phyloP scores from a whole-genome alignment of 2,797 vertebrate species.

The Dipus sagitta region DNA sequence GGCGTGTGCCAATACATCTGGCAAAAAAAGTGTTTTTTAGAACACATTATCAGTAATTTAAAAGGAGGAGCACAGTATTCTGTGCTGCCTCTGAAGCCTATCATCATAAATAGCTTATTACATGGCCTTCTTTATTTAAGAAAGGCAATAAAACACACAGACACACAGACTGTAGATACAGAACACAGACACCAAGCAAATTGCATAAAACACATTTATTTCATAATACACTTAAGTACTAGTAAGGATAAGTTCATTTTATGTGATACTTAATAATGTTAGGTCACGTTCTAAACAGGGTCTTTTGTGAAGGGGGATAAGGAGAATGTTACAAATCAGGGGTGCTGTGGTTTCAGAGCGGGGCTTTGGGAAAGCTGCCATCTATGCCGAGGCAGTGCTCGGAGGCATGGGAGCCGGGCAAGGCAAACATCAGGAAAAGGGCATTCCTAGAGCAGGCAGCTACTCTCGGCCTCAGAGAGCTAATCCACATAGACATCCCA shows the following conservation, averaged over 20 bases:
- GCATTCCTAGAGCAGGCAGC: background rate
- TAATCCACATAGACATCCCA: background rate
- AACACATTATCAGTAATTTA: conserved; percentile 6
- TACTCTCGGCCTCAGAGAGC: background rate
- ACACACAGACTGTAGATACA: conserved; percentile 71
- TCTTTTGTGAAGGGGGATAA: conserved; percentile 3
- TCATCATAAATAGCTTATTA: conserved; percentile 29
- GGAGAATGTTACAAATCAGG: background rate
- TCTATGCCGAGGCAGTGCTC: background rate
- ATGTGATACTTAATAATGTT: conserved; percentile 27
- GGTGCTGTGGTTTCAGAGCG: background rate
- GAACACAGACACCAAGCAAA: conserved; percentile 79
- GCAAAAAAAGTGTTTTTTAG: background rate
- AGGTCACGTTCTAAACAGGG: conserved; percentile 1
- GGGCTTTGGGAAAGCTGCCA: conserved; percentile 1
- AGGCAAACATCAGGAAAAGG: background rate
- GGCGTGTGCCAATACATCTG: too few relatives aligned
- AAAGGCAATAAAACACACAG: conserved; percentile 69
- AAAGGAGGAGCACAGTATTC: conserved; percentile 32
- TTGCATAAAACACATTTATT: conserved; percentile 82
- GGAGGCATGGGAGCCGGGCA: background rate
- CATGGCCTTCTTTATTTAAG: conserved; percentile 48
- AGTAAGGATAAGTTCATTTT: conserved; percentile 56
- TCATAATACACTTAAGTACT: conserved; percentile 69
- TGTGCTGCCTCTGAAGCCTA: conserved; percentile 43